phyloP scores from a whole-genome alignment of 2,113 vertebrate species.

The Candoia aspera region DNA sequence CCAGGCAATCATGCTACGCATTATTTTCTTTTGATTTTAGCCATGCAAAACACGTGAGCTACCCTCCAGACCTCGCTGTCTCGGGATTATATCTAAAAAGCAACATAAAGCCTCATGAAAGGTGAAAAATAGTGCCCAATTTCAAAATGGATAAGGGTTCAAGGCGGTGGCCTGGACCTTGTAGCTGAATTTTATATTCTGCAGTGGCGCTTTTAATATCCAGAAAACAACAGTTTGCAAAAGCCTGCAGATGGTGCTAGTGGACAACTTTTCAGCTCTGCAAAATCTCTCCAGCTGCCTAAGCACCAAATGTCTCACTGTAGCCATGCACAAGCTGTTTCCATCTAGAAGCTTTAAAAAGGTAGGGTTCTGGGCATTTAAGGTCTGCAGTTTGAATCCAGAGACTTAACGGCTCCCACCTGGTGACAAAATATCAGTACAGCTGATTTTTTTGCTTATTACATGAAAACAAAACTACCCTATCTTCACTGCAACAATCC shows the following conservation, averaged over 20 bases:
- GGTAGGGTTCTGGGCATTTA: too few relatives aligned
- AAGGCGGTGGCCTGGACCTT: not conserved
- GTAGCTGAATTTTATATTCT: not conserved
- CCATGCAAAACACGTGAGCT: not conserved
- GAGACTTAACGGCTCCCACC: not conserved
- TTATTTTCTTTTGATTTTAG: not conserved
- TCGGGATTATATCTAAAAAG: not conserved
- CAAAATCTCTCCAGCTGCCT: not conserved
- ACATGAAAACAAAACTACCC: not conserved
- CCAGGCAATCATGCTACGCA: not conserved
- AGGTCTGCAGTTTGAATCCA: not conserved
- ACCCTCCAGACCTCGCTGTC: not conserved
- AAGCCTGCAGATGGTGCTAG: slow-evolving; percentile 96
- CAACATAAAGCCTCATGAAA: not conserved
- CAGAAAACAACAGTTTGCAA: slow-evolving; percentile 12
- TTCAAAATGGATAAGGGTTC: not conserved
- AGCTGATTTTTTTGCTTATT: not conserved
- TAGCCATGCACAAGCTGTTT: not conserved
- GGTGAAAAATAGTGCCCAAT: not conserved
- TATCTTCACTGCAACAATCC: not conserved
- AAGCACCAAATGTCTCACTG: not conserved
- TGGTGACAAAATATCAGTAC: not conserved
- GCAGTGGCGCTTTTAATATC: not conserved
- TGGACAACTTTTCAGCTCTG: slow-evolving; percentile 79
- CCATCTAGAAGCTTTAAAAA: not conserved